Evolutionary conservation across 2,113 vertebrate genomes (phyloP), one percentile per base, ranked within the genome.

Genomic region (Arenaria interpres): DNA sequence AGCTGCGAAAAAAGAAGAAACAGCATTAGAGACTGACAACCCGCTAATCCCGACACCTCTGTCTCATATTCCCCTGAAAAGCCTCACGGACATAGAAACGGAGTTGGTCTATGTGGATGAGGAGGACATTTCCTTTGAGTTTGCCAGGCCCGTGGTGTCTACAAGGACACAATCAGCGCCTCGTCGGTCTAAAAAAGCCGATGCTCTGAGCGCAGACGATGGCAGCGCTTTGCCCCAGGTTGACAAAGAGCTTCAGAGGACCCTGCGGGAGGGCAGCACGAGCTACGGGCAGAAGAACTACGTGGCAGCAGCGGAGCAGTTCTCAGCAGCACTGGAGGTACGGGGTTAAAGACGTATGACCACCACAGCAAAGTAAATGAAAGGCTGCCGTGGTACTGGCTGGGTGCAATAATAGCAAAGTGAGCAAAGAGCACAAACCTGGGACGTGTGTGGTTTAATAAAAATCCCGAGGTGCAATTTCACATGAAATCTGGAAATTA

Each of bases 211-310:
- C 60, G 10, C 57, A 68, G 64, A 92, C 92, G 48, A 98, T 72
- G 90, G 91, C 90, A 86, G 68, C 56, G 51, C 91, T 94, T 93
- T 94, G 57, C 97, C 97, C 78, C 94, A 89, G 85, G 63, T 93
- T 81, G 97, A 98, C 88, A 95, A 97, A 87, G 93, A 96, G 97
- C 97, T 98, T 81, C 96, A 93, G 84, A 73, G 77, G 32, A 96
- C 93, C 90, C 97, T 98, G 90, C 56, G 41, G 85, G 97, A 98
- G 73, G 98, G 98, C 90, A 97, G 97, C 50, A 17, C 94, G 46
- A 98, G 91, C 97, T 98, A 97, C 94, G 93, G 92, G 69, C 95
- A 96, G 68, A 97, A 98, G 59, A 98, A 98, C 96, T 98, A 98
- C 2, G 53, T 78, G 2, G 60, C 75, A 68, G 98, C 98, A 46